Conservation (phyloP, 1,140 invertebrate species). For the Drosophila micromelanica region DNA sequence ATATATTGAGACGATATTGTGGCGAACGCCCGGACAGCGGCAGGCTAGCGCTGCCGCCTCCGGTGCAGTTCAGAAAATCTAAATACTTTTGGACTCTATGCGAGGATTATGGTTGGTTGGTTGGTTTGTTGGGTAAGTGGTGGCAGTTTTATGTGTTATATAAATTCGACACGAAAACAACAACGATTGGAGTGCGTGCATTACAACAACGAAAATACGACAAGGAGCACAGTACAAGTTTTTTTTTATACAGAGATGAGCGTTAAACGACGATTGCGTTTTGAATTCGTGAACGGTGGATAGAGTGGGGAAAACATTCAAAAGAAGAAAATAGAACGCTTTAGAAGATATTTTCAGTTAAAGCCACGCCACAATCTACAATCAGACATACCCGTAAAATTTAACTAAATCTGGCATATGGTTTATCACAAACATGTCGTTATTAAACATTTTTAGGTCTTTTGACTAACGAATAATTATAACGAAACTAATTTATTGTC, state of each 20-base stretch:
- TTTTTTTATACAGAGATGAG: slow-evolving; percentile 49
- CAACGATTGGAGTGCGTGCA: slow-evolving; percentile 57
- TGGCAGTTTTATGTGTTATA: slow-evolving; percentile 40
- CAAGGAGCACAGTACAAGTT: slow-evolving; percentile 45
- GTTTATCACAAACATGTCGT: slow-evolving; percentile 21
- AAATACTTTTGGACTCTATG: slow-evolving; percentile 66
- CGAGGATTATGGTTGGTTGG: slow-evolving; percentile 1
- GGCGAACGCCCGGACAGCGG: slow-evolving; percentile 51
- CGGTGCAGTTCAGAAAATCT: slow-evolving; percentile 70
- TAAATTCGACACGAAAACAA: slow-evolving; percentile 52
- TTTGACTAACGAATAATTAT: no score
- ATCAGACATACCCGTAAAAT: slow-evolving; percentile 2
- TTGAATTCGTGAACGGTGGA: slow-evolving; percentile 44
- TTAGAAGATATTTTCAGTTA: slow-evolving; percentile 50
- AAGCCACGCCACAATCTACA: slow-evolving; percentile 4
- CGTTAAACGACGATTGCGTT: slow-evolving; percentile 44
- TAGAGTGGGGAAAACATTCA: slow-evolving; percentile 52
- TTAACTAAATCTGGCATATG: not conserved
- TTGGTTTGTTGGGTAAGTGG: slow-evolving; percentile 13
- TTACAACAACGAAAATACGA: slow-evolving; percentile 52
- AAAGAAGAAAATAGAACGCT: slow-evolving; percentile 63
- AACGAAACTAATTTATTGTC: no score
- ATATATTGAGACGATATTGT: slow-evolving; percentile 67
- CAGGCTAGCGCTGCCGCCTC: slow-evolving; percentile 61
- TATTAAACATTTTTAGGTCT: no score